Base-by-base conservation (phyloP, 1,140 invertebrate species). In the Danaus melanippus region DNA sequence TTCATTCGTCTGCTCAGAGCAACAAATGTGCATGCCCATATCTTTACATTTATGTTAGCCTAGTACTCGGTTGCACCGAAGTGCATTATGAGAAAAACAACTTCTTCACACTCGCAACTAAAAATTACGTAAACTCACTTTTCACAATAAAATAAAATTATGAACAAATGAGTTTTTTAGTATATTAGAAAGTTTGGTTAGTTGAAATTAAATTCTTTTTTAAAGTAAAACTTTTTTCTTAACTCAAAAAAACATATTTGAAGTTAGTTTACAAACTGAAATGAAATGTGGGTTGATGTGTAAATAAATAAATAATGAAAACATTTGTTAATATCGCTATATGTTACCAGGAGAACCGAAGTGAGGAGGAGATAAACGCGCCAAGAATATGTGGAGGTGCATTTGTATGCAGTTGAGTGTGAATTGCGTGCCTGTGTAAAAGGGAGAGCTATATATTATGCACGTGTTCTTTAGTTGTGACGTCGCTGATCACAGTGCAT, bases 1-100 rank as follows among this genome's bases (percentile, higher is more conserved):
- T 47, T 41, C 52, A 54, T 40, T 54, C 47, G 52, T 54, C 15
- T 42, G 44, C n/a, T 12, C 52, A 54, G 12, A 49, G 47, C 32
- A 42, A 42, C 9, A 42, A 9, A 51, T 42, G 12, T 51, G 49
- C 48, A 50, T 51, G 32, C 17, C 41, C 10, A 11, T 11, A 12
- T 32, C 43, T 51, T 15, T 53, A 46, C 17, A 43, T 50, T 71
- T 64, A 65, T 79, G 70, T 21, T 61, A 48, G 62, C 77, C 76
- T 83, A 62, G 79, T 83, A 75, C 42, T 57, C 53, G 42, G 69
- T 71, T 84, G 79, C 75, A 79, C 64, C 60, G 48, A 69, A 66
- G 49, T 81, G 76, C 76, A 81, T 75, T 75, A 44, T 17, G 41
- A 32, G 21, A 32, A 32, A 32, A 32, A 32, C 21, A 5, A 42